Evolutionary conservation across 2,888 invertebrate species (phyloP).

Genomic region (Ctenicera cuprea): DNA sequence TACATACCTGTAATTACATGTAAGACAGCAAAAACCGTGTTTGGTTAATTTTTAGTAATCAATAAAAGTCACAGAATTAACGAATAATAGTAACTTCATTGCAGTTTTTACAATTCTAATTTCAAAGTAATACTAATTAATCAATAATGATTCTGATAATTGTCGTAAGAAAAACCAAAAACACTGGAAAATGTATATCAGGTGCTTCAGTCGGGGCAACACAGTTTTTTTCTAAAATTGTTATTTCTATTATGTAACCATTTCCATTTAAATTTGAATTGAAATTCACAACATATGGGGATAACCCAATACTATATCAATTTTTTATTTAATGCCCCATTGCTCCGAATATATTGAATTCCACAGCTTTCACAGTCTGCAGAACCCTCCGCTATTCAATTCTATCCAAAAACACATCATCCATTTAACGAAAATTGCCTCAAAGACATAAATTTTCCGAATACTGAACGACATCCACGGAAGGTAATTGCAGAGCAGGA

Average conservation of each 20-base stretch:
- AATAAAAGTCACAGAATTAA: no score
- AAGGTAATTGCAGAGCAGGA: background rate
- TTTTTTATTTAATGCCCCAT: constrained; percentile 33
- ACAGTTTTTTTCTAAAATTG: no score
- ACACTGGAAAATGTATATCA: no score
- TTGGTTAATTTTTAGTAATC: no score
- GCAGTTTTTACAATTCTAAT: no score
- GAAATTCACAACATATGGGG: constrained; percentile 31
- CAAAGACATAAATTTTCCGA: background rate
- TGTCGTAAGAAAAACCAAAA: no score
- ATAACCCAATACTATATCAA: constrained; percentile 28
- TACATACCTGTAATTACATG: no score
- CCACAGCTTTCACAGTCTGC: constrained; percentile 6
- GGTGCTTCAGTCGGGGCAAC: no score
- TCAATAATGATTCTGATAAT: no score
- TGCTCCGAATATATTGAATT: constrained; percentile 36
- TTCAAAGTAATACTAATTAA: no score
- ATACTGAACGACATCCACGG: background rate
- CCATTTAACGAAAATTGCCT: constrained; percentile 8
- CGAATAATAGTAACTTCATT: no score
- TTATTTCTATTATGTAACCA: background rate
- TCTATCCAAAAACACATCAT: constrained; percentile 18
- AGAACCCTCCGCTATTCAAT: constrained; percentile 24
- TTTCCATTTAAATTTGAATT: constrained; percentile 21
- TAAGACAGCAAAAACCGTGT: no score